Conservation (phyloP, 2,888 invertebrate genomes). For the Allophyes oxyacanthae region DNA sequence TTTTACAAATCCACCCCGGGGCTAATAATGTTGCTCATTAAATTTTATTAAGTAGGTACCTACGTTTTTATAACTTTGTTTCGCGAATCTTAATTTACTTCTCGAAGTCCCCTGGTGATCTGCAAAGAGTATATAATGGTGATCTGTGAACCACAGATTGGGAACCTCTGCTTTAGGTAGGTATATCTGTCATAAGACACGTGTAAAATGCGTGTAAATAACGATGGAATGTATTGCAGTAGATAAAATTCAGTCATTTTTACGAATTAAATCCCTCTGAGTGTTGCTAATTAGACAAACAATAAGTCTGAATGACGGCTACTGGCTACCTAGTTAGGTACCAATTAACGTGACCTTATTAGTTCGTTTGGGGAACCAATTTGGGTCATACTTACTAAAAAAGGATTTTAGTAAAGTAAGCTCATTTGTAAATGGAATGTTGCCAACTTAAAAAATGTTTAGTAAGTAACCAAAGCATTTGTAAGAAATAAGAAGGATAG, state of each 20-base stretch:
- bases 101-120: too few relatives aligned
- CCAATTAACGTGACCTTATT: constrained; percentile 20
- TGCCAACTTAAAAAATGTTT: constrained; percentile 40
- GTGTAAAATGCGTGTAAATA: too few relatives aligned
- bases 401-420: constrained; percentile 32
- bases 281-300: constrained; percentile 37
- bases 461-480: constrained; percentile 15
- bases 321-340: constrained; percentile 16
- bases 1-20: too few relatives aligned
- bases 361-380: constrained; percentile 25
- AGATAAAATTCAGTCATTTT: constrained; percentile 14
- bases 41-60: too few relatives aligned
- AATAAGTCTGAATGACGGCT: constrained; percentile 32
- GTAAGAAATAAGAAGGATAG: too few relatives aligned
- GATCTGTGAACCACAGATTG: too few relatives aligned
- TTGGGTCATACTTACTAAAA: constrained; percentile 36
- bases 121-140: too few relatives aligned
- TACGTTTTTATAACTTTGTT: too few relatives aligned
- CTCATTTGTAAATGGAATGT: constrained; percentile 31
- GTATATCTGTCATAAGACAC: too few relatives aligned
- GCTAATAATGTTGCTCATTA: too few relatives aligned
- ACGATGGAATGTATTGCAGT: not conserved
- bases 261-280: constrained; percentile 8
- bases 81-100: too few relatives aligned
- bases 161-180: too few relatives aligned